Evolutionary conservation across 2,113 vertebrate species (phyloP), one percentile per base, ranked within the genome.

Genomic region (Orthonyx spaldingii): DNA sequence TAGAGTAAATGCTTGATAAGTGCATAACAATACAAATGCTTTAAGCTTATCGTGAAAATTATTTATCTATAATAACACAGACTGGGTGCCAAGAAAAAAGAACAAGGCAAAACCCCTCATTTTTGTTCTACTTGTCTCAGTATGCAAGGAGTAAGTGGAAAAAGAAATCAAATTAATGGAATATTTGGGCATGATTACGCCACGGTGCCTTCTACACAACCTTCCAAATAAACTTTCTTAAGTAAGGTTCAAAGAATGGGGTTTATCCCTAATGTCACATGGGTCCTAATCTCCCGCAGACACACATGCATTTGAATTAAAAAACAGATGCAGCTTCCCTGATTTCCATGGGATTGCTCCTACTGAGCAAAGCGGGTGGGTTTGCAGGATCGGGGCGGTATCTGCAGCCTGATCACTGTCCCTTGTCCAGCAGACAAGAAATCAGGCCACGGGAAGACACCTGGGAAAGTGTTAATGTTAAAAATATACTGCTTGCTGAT

Each of bases 11-110:
- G 71, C 32, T 83, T 69, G 84, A 89, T 97, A 97, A 95, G 69
- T 82, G 74, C 74, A 32, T 87, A 93, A 90, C 83, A 90, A 95
- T 86, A 92, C 64, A 87, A 95, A 89, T 59, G 65, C 27, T 95
- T 84, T 93, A 89, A 86, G 53, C 69, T 96, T 96, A 94, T 95
- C 46, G 23, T 14, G 14, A 92, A 92, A 92, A 85, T 80, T 93
- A 93, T 96, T 95, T 96, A 95, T 95, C 93, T 96, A 30, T 90
- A 95, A 91, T 93, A 92, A 57, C 47, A 82, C 70, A 93, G 63
- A 74, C 42, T 77, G 28, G 64, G 46, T 50, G 55, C 68, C 55
- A 91, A 89, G 70, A 90, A 93, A 83, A 94, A 94, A 84, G 84
- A 94, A 78, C 17, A 75, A 80, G 81, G 4, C 16, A 46, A 90